These are phyloP conservation scores for Drosophila arawakana DNA, from an alignment of 1,140 invertebrate genomes.

Conservation along the genomic window DNA sequence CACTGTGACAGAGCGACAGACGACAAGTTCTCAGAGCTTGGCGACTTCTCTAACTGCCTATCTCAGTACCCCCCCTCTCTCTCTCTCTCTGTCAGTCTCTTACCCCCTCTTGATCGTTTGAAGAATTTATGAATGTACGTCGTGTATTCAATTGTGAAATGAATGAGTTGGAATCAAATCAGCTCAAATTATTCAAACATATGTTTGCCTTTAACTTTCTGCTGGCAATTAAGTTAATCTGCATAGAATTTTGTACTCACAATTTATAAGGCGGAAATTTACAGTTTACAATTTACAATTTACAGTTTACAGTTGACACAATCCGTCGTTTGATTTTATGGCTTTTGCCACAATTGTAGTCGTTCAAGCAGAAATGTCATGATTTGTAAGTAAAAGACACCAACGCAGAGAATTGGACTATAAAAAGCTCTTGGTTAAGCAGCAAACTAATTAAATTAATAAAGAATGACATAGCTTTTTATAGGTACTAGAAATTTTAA, in stretches of 20 bases:
- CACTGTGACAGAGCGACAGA: constrained; percentile 4
- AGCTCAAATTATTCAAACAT: constrained; percentile 63
- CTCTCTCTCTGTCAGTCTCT: neutral
- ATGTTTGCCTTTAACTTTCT: constrained; percentile 35
- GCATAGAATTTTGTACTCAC: constrained; percentile 55
- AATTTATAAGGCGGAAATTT: constrained; percentile 50
- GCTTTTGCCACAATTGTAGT: constrained; percentile 1
- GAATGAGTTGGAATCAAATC: constrained; percentile 54
- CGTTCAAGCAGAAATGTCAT: constrained; percentile 4
- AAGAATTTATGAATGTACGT: constrained; percentile 53
- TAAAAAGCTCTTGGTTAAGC: no score
- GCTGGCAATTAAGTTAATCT: constrained; percentile 64
- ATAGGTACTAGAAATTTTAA: no score
- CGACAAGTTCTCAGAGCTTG: neutral
- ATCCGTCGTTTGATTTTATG: neutral
- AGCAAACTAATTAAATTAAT: no score
- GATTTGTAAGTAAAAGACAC: neutral
- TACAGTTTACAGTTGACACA: constrained; percentile 21
- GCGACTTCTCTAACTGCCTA: constrained; percentile 22
- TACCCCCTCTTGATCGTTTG: neutral
- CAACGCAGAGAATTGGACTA: neutral
- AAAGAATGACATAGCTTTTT: no score
- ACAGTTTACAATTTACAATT: constrained; percentile 20
- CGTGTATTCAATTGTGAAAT: constrained; percentile 42
- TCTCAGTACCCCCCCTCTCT: neutral